A percentile compares a stretch with the other conserved stretches of the same genome.
Evolutionary conservation across 2,888 invertebrate genomes (phyloP).

Genomic region (Yponomeuta malinellus): DNA sequence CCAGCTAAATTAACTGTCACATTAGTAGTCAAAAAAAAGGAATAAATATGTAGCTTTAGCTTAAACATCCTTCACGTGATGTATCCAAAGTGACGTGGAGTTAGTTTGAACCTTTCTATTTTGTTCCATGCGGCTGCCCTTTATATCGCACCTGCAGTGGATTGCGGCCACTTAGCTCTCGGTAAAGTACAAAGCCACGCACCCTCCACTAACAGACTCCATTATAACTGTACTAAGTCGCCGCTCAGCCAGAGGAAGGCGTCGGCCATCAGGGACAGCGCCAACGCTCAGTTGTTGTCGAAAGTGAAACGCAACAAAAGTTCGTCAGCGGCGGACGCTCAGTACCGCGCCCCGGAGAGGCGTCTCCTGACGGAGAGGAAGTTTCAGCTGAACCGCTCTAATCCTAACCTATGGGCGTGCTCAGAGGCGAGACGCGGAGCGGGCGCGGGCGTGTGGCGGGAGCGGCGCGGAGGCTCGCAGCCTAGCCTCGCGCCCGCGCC

Average conservation of each 20-base stretch:
- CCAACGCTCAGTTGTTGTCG: conserved; percentile 24
- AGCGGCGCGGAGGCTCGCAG: conserved; percentile 55
- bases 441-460: conserved; percentile 34
- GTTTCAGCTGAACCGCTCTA: conserved; percentile 65
- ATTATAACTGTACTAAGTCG: conserved; percentile 61
- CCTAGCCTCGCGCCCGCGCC: conserved; percentile 44
- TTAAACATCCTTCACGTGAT: not conserved
- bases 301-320: conserved; percentile 71
- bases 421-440: conserved; percentile 48
- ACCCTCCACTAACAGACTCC: conserved; percentile 70
- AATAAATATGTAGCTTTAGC: too few species aligned
- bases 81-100: not conserved
- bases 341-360: conserved; percentile 40
- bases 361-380: conserved; percentile 56
- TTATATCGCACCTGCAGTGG: conserved; percentile 78
- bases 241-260: conserved; percentile 51
- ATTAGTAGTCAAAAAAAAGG: not conserved
- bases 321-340: conserved; percentile 64
- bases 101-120: conserved; percentile 63
- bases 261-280: conserved; percentile 25
- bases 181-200: conserved; percentile 84
- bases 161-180: conserved; percentile 78
- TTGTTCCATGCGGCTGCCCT: conserved; percentile 77
- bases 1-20: not conserved
- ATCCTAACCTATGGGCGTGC: conserved; percentile 64